Base-by-base conservation (phyloP, 1,140 invertebrate species). In the Drosophila kikkawai region DNA sequence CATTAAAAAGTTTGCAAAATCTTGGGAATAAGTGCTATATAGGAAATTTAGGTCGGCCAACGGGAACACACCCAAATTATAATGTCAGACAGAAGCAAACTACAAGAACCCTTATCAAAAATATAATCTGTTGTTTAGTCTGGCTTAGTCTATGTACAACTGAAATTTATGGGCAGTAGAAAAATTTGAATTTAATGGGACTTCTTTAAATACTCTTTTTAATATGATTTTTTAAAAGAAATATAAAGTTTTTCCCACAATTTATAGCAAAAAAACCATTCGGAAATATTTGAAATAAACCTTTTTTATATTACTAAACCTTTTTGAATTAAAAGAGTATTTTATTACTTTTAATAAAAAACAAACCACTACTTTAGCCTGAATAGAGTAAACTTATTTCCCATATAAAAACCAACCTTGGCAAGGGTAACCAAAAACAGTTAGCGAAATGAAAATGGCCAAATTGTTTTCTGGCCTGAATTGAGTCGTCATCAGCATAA, bases 401-500 rank as follows among this genome's bases (percentile, higher is more conserved):
- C 4, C 4, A 6, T 1, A 22, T 15, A 22, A 37, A 15, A 15
- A 15, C 13, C 0, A 37, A 15, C 17, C 34, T 36, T 22, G 15
- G 36, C 1, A 12, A 55, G 48, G 45, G n/a, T 7, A 37, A n/a
- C 47, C 17, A 57, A 12, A 26, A 66, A 11, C 13, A 36, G 26
- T 19, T 17, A 9, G 13, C 19, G 1, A 65, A 42, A 42, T 19
- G 17, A 58, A 55, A 32, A 15, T 17, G 29, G 36, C 61, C 29
- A 32, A 69, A 53, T 53, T 67, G 17, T 57, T 59, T 56, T 68
- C 61, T 73, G 77, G 44, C 73, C 68, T 66, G 26, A 87, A 88
- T 80, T 68, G 71, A 83, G 80, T 84, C 68, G 67, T 87, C 84
- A 84, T 83, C 53, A 64, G 70, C 59, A 76, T 69, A n/a, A 29